phyloP scores from a whole-genome alignment of 1,140 invertebrate species.

The Drosophila watanabei region DNA sequence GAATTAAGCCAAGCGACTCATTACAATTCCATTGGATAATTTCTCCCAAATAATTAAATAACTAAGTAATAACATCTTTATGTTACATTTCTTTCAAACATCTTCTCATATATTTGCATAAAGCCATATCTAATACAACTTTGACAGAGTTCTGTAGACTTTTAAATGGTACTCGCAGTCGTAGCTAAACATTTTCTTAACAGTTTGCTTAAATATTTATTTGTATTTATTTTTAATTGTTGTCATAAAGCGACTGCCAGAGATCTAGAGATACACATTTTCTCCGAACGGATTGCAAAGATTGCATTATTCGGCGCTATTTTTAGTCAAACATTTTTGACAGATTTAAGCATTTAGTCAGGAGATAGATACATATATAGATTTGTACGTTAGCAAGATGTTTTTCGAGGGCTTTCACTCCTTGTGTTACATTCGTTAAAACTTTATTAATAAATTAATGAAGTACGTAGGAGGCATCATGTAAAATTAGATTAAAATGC shows the following conservation, averaged over 20 bases:
- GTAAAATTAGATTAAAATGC: slow-evolving; percentile 75
- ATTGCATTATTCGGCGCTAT: slow-evolving; percentile 22
- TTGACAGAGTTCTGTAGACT: slow-evolving; percentile 13
- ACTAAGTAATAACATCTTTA: not conserved
- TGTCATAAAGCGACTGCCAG: slow-evolving; percentile 3
- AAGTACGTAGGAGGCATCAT: slow-evolving; percentile 18
- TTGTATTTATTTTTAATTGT: slow-evolving; percentile 5
- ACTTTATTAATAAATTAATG: slow-evolving; percentile 69
- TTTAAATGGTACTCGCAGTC: slow-evolving; percentile 7
- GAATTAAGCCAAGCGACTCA: not conserved
- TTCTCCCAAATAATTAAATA: too few species aligned
- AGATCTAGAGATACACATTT: slow-evolving; percentile 27
- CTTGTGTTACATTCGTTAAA: slow-evolving; percentile 60
- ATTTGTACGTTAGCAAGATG: slow-evolving; percentile 32
- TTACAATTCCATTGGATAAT: not conserved
- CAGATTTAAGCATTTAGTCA: slow-evolving; percentile 26
- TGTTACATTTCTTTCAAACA: slow-evolving; percentile 5
- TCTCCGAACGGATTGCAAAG: slow-evolving; percentile 21
- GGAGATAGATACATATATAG: not conserved
- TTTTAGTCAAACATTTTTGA: slow-evolving; percentile 23
- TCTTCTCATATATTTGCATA: slow-evolving; percentile 33
- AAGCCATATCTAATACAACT: slow-evolving; percentile 32
- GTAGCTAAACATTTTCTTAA: slow-evolving; percentile 12
- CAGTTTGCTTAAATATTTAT: slow-evolving; percentile 11
- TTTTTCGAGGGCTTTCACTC: slow-evolving; percentile 7